phyloP scores from a whole-genome alignment of 2,888 invertebrate species.

The Tridacna gigas region DNA sequence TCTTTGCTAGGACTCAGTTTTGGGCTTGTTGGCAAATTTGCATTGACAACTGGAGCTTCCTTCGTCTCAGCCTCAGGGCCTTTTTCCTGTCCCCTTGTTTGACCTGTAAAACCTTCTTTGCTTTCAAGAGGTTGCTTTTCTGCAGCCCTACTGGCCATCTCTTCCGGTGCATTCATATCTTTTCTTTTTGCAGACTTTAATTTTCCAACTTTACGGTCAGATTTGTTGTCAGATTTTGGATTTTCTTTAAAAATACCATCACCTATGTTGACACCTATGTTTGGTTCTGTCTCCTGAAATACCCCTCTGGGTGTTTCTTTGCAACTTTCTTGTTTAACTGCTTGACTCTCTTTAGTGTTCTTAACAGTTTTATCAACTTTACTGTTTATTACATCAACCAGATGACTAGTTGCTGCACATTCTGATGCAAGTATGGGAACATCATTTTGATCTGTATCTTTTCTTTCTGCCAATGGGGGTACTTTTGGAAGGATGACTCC shows the following conservation, averaged over 20 bases:
- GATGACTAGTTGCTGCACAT: not conserved
- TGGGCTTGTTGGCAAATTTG: not conserved
- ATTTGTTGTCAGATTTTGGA: not conserved
- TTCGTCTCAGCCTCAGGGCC: not conserved
- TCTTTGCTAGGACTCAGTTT: constrained; percentile 16
- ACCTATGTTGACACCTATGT: not conserved
- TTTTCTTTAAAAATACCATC: not conserved
- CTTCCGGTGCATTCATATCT: not conserved
- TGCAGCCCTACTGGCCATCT: not conserved
- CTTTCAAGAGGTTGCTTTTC: not conserved
- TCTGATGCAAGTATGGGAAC: not conserved
- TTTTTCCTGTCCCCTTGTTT: not conserved
- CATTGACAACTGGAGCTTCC: not conserved
- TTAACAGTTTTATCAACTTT: not conserved
- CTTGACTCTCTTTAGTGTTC: not conserved
- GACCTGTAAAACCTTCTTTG: not conserved
- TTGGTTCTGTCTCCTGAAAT: not conserved
- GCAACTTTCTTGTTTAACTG: not conserved
- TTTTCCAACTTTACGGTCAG: not conserved
- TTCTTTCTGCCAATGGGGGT: not conserved
- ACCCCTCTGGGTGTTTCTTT: not conserved
- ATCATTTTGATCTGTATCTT: no score
- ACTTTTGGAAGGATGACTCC: constrained; percentile 15
- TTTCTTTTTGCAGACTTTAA: not conserved
- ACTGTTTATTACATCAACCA: not conserved